phyloP scores from a whole-genome alignment of 2,797 vertebrate genomes.

The Remorina albescens region DNA sequence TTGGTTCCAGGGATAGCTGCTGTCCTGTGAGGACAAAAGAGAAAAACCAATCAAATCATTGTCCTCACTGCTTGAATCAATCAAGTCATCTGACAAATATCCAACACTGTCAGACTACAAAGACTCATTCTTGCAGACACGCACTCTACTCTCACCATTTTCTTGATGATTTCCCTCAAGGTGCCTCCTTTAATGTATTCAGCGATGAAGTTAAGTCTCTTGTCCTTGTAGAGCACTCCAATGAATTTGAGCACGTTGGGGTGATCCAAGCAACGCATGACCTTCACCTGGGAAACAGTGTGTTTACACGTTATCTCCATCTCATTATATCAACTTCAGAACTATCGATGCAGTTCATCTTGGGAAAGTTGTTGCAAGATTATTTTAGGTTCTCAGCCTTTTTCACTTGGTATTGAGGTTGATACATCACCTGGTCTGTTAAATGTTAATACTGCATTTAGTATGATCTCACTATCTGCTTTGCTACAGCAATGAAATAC shows the following conservation, averaged over 20 bases:
- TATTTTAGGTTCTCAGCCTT: not conserved
- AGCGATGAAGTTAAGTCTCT: conserved; percentile 96
- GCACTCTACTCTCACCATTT: conserved; percentile 89
- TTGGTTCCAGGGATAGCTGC: conserved; percentile 93
- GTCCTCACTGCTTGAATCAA: not conserved
- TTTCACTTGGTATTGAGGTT: too few species aligned
- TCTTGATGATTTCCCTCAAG: conserved; percentile 93
- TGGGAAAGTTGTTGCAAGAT: not conserved
- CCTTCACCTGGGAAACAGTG: conserved; percentile 90
- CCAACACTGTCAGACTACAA: not conserved
- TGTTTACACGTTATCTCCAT: conserved; percentile 3
- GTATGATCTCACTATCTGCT: too few species aligned
- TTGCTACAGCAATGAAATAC: too few species aligned
- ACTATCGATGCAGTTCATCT: not conserved
- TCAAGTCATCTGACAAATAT: not conserved
- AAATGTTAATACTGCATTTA: too few species aligned
- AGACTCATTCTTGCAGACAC: not conserved
- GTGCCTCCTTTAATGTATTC: conserved; percentile 99
- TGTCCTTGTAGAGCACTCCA: conserved; percentile 98
- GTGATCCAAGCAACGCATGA: conserved; percentile 97
- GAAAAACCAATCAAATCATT: conserved; percentile 21
- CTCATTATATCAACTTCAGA: not conserved
- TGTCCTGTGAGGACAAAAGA: conserved; percentile 84
- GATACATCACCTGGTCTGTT: not conserved
- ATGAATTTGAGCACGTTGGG: conserved; percentile 98